phyloP scores from a whole-genome alignment of 2,113 vertebrate species.

The Leptobrachium ailaonicum region DNA sequence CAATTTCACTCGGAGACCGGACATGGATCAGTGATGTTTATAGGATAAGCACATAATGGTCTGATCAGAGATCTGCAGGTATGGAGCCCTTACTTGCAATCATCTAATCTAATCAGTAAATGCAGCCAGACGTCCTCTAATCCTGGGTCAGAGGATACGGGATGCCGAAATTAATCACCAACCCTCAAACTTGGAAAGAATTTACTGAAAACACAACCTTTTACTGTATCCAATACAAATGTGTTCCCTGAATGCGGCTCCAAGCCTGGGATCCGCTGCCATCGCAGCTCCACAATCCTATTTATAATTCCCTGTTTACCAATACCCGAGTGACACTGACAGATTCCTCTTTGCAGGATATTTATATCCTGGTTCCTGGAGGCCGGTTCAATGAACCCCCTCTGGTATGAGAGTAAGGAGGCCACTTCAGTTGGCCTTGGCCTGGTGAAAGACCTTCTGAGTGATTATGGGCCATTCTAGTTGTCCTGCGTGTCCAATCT shows the following conservation, averaged over 20 bases:
- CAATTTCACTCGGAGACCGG: too few species aligned
- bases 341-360: slow-evolving; percentile 63
- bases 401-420: too few species aligned
- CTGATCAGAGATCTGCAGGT: too few species aligned
- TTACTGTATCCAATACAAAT: not conserved
- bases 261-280: not conserved
- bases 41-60: too few species aligned
- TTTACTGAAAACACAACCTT: not conserved
- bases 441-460: too few species aligned
- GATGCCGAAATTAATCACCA: not conserved
- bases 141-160: not conserved
- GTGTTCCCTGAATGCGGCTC: not conserved
- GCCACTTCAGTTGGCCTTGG: too few species aligned
- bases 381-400: not conserved
- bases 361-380: slow-evolving; percentile 61
- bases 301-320: slow-evolving; percentile 63
- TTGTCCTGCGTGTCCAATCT: too few species aligned
- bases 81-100: too few species aligned
- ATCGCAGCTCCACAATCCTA: slow-evolving; percentile 50
- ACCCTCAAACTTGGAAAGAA: not conserved
- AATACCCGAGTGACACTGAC: slow-evolving; percentile 57
- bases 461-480: too few species aligned
- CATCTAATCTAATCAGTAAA: not conserved
- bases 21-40: too few species aligned
- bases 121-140: not conserved